phyloP scores from a whole-genome alignment of 1,140 invertebrate species.

The Ectropis grisescens region DNA sequence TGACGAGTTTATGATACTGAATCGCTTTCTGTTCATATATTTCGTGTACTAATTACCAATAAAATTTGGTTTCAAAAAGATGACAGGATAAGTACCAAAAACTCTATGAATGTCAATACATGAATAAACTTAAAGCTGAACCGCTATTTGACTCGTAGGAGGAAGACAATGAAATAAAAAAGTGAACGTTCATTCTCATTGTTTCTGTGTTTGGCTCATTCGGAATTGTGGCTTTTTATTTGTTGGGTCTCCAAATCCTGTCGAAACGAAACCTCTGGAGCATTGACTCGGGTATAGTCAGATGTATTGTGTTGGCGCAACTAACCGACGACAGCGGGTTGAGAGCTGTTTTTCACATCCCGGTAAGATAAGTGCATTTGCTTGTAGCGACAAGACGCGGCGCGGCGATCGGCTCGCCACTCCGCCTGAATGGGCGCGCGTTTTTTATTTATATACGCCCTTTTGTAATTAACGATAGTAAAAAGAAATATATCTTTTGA shows the following conservation, averaged over 20 bases:
- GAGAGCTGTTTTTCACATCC: slow-evolving; percentile 55
- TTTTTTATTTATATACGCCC: slow-evolving; percentile 62
- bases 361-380: slow-evolving; percentile 65
- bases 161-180: slow-evolving; percentile 26
- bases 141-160: too few relatives aligned
- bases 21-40: too few relatives aligned
- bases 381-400: slow-evolving; percentile 58
- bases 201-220: slow-evolving; percentile 30
- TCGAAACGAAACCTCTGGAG: slow-evolving; percentile 37
- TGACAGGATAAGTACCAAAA: too few relatives aligned
- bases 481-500: slow-evolving; percentile 56
- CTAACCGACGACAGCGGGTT: slow-evolving; percentile 45
- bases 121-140: too few relatives aligned
- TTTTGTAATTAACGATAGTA: slow-evolving; percentile 63
- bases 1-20: too few relatives aligned
- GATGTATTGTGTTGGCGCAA: slow-evolving; percentile 38
- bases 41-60: too few relatives aligned
- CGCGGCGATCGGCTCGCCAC: slow-evolving; percentile 41
- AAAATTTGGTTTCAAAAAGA: too few relatives aligned
- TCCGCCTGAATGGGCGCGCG: slow-evolving; percentile 44
- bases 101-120: too few relatives aligned
- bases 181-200: slow-evolving; percentile 35
- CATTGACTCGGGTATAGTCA: slow-evolving; percentile 30
- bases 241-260: slow-evolving; percentile 34
- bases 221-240: slow-evolving; percentile 33